Evolutionary conservation across 2,888 invertebrate species (phyloP), one percentile per base, ranked within the genome.

Genomic region (Hyles lineata): DNA sequence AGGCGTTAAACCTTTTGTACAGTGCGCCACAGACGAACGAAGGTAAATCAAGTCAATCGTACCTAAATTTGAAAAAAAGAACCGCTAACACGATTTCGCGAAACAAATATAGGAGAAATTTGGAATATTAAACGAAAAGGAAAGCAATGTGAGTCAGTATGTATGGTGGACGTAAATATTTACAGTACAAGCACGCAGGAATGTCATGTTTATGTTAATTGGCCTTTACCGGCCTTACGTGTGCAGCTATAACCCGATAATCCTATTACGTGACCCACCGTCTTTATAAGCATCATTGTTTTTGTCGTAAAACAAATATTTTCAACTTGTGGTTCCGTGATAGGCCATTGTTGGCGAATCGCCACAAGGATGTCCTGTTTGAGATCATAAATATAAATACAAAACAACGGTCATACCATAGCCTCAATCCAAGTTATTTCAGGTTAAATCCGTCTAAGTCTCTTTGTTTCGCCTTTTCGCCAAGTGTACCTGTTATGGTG

Each of bases 161-260:
- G 71, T 73, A 77, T 74, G 52, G 67, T 69, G 74, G 76, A 77
- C 75, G 76, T 81, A 85, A 87, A 86, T 84, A 86, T 87, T 87
- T 84, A 82, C 82, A 76, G 75, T 76, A 82, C 84, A 84, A 86
- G 84, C 85, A 84, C 76, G 72, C 75, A 75, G 79, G 81, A 86
- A 86, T 83, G 85, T 83, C 83, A 83, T 84, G 86, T 84, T 87
- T 85, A 89, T 90, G 87, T 84, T 85, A 89, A 89, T 88, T 85
- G 80, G 79, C 82, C 81, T 85, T 79, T 86, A 85, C 84, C 85
- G 83, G 82, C 81, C 81, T 88, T 86, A 85, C 85, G 83, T 84
- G 87, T 82, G 79, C 83, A 79, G 83, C 78, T 82, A 85, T 87
- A 89, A 83, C 87, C 89, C 83, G 86, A 87, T 91, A 87, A 89